Evolutionary conservation across 2,888 invertebrate genomes (phyloP), one percentile per base, ranked within the genome.

Genomic region (Prenolepis imparis): DNA sequence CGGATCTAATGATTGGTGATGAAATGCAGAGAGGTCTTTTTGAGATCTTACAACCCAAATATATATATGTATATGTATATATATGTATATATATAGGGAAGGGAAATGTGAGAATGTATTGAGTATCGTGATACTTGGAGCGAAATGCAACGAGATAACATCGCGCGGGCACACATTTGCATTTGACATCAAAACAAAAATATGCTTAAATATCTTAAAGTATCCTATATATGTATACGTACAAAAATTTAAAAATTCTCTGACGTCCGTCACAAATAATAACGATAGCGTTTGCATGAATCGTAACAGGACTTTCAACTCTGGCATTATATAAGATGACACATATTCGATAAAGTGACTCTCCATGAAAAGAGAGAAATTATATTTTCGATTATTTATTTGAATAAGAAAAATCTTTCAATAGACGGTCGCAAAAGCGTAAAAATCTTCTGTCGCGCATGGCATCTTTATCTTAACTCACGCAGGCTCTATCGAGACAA

Each of bases 351-450:
- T 48, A 36, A 75, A 36, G 9, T 48, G 3, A 68, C 57, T 36
- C 44, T 11, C n/a, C 15, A 21, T 28, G 21, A 15, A 12, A 41
- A 41, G 24, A 24, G 57, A 55, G 28, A 67, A 67, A 28, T 21
- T 1, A 8, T 48, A 75, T 75, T 48, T 57, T 32, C 57, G 55
- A 36, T n/a, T 15, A 41, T 67, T 48, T 55, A 28, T 57, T 21
- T 66, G 12, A 52, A 48, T 52, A 48, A 52, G 12, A 72, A n/a
- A n/a, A n/a, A n/a, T n/a, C n/a, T n/a, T n/a, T n/a, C n/a, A n/a
- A 82, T 84, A 77, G 81, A 59, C 74, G 83, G 77, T 72, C 52
- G 82, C 28, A 18, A 78, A 83, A 88, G 75, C 83, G 59, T 44
- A 41, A 48, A 64, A 82, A 66, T 6, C 39, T 70, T 59, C 41